These are phyloP conservation scores for Hylaeus anthracinus DNA, from an alignment of 1,140 invertebrate species.

Conservation along the genomic window DNA sequence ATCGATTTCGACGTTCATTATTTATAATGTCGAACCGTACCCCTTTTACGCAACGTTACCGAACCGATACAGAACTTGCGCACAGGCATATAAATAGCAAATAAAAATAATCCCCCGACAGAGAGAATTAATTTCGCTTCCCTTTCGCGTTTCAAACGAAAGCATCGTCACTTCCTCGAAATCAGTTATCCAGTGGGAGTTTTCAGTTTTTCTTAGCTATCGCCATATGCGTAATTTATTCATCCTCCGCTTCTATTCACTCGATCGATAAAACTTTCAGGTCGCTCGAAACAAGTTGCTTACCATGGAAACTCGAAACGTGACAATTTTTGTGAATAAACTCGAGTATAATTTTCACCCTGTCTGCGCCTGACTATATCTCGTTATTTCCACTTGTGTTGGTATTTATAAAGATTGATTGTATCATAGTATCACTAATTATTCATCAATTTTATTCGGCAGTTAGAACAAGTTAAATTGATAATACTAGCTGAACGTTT, in stretches of 20 bases:
- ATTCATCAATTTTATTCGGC: too few relatives aligned
- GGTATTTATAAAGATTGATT: too few relatives aligned
- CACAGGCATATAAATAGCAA: constrained; percentile 27
- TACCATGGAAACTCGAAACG: not conserved
- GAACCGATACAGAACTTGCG: not conserved
- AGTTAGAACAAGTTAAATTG: too few relatives aligned
- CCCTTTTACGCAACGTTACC: constrained; percentile 23
- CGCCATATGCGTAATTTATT: not conserved
- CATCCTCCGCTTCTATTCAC: not conserved
- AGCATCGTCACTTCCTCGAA: not conserved
- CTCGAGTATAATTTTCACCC: not conserved
- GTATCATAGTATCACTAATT: too few relatives aligned
- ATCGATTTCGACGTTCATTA: constrained; percentile 33
- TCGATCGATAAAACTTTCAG: not conserved
- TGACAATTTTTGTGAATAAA: not conserved
- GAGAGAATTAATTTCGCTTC: constrained; percentile 6
- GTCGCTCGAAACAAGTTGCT: not conserved
- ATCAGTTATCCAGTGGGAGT: not conserved
- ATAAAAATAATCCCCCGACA: constrained; percentile 27
- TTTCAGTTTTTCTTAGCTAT: too few relatives aligned
- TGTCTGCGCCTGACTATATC: too few relatives aligned
- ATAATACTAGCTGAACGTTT: too few relatives aligned
- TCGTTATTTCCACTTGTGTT: too few relatives aligned
- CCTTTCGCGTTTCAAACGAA: not conserved
- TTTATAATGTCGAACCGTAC: constrained; percentile 29